A percentile compares a stretch with the other conserved stretches of the same genome.
These are phyloP conservation scores for Crypturellus undulatus DNA, from an alignment of 2,113 vertebrate species.

Conservation along the genomic window DNA sequence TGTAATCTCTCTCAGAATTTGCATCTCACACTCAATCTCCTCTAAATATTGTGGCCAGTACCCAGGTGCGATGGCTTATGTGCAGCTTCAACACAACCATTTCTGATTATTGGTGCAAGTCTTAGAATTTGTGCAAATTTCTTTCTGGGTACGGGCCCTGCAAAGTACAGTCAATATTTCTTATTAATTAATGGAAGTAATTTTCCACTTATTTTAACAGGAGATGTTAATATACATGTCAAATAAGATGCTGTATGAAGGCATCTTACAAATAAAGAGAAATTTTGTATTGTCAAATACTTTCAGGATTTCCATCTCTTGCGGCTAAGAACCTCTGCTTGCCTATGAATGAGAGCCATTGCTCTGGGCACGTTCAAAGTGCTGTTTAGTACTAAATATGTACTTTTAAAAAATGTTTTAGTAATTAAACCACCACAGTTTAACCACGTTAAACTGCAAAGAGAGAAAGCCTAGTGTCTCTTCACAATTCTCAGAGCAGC, in stretches of 20 bases:
- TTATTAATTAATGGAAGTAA: conserved; percentile 30
- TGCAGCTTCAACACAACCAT: neutral
- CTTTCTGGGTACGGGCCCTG: conserved; percentile 2
- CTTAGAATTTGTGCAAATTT: conserved; percentile 34
- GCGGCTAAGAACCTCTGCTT: neutral
- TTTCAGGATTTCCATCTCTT: neutral
- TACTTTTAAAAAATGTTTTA: neutral
- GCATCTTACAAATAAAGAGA: neutral
- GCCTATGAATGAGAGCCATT: neutral
- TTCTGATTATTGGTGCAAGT: neutral
- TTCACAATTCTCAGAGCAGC: neutral
- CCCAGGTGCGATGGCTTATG: neutral
- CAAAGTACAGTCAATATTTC: neutral
- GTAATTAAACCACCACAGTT: neutral
- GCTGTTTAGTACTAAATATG: neutral
- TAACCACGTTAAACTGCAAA: neutral
- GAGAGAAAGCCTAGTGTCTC: neutral
- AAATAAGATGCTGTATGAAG: neutral
- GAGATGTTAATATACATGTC: neutral
- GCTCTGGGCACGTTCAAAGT: neutral
- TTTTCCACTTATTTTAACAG: conserved; percentile 39
- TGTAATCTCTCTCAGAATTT: neutral
- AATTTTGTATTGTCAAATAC: neutral
- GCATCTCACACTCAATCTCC: neutral
- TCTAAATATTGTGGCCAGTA: neutral